Evolutionary conservation across 2,888 invertebrate genomes (phyloP).

Genomic region (Rotaria sp.): DNA sequence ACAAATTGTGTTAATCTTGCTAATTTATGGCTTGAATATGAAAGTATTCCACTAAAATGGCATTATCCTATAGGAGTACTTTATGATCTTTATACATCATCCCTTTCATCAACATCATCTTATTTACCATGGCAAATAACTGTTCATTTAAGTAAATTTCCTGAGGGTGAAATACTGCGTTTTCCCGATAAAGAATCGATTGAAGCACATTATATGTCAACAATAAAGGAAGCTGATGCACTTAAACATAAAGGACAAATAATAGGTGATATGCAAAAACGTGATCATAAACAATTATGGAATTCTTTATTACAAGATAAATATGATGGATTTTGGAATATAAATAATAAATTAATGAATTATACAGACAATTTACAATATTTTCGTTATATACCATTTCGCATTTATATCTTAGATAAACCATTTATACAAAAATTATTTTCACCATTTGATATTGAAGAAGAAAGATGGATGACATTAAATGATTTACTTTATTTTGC

Average conservation of each 20-base stretch:
- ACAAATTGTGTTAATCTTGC: conserved; percentile 62
- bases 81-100: conserved; percentile 69
- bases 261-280: conserved; percentile 62
- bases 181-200: conserved; percentile 73
- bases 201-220: conserved; percentile 86
- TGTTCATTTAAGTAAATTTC: conserved; percentile 83
- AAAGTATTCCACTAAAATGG: conserved; percentile 83
- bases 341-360: conserved; percentile 90
- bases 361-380: conserved; percentile 65
- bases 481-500: conserved; percentile 62
- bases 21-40: conserved; percentile 73
- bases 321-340: conserved; percentile 97
- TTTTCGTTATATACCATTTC: conserved; percentile 80
- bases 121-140: conserved; percentile 82
- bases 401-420: conserved; percentile 63
- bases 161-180: conserved; percentile 76
- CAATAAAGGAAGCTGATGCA: conserved; percentile 94
- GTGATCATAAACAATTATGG: conserved; percentile 93
- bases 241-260: conserved; percentile 77
- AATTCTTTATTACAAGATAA: conserved; percentile 80
- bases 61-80: conserved; percentile 72
- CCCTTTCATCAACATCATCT: conserved; percentile 35
- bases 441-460: conserved; percentile 63
- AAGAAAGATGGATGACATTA: conserved; percentile 66
- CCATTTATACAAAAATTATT: conserved; percentile 70